Evolutionary conservation across 2,113 vertebrate genomes (phyloP), one percentile per base, ranked within the genome.

Genomic region (Bagarius yarrelli): DNA sequence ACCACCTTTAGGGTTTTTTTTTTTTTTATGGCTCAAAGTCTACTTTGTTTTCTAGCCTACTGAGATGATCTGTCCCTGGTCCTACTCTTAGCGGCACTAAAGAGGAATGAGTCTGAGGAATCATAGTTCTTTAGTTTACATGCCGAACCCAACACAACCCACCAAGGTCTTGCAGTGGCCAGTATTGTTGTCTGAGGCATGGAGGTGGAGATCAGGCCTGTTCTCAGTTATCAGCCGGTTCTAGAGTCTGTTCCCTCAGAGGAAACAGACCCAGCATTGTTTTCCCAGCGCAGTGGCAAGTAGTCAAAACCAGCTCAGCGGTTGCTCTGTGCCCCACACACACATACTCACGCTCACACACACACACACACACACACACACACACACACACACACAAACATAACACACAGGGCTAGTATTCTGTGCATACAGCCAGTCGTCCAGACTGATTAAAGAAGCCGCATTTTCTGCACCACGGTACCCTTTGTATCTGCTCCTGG

Each of bases 201-300:
- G 23, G n/a, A 53, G 81, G 67, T 18, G 63, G 64, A 60, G 0
- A 23, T 30, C 36, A 25, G 27, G 61, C 21, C 30, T 23, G 47
- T 74, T 59, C 53, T 21, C 27, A 16, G 25, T 44, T 52, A 11
- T 73, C 40, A 79, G 56, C 47, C 36, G 15, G 25, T 36, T 30
- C 18, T 44, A 34, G 40, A 32, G 53, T 56, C 50, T 73, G 53
- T 63, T 72, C 82, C 77, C 57, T 59, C 3, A 44, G 80, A n/a
- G 73, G n/a, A 66, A 67, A 86, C 82, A 81, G 57, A 76, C 44
- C 12, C 23, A 52, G 53, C 55, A 79, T 85, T 82, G 83, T 79
- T 84, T 73, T 72, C 27, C 32, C 63, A 75, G 69, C 19, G 0
- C 60, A 23, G 66, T 64, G 50, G 64, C 69, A 67, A 32, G 21